phyloP scores from a whole-genome alignment of 2,888 invertebrate genomes.

The Lepidocyrtoides sp. region DNA sequence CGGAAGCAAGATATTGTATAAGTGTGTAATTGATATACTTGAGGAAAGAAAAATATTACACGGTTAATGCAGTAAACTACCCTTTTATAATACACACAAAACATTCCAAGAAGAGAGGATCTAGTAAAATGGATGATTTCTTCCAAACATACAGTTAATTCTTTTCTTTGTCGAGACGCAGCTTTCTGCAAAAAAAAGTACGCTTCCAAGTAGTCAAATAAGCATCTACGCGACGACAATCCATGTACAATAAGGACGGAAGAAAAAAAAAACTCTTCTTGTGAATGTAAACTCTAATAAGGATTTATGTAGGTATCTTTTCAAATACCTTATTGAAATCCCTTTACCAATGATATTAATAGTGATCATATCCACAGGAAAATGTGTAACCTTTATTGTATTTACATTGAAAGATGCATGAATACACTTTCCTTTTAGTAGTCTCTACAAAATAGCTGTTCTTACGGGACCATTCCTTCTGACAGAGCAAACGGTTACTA shows the following conservation, averaged over 20 bases:
- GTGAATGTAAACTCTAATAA: neutral
- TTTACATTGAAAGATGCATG: neutral
- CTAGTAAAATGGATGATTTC: neutral
- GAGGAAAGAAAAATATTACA: neutral
- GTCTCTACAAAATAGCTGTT: too few relatives aligned
- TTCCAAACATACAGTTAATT: neutral
- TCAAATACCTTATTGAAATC: conserved; percentile 17
- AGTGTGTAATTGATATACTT: conserved; percentile 34
- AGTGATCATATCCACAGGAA: neutral
- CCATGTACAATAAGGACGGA: neutral
- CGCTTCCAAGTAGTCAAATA: neutral
- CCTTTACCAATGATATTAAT: neutral
- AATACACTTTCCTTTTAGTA: neutral
- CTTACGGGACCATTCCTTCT: too few relatives aligned
- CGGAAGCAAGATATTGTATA: neutral
- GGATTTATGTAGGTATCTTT: neutral
- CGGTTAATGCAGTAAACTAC: conserved; percentile 16
- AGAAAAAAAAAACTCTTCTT: neutral
- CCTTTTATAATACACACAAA: neutral
- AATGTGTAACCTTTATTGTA: conserved; percentile 29
- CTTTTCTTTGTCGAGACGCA: conserved; percentile 6
- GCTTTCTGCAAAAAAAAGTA: neutral
- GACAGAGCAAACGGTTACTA: too few relatives aligned
- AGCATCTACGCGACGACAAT: neutral
- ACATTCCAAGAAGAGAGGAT: neutral